Conservation (phyloP, 2,888 invertebrate genomes). For the Mesorhabditis sp. region DNA sequence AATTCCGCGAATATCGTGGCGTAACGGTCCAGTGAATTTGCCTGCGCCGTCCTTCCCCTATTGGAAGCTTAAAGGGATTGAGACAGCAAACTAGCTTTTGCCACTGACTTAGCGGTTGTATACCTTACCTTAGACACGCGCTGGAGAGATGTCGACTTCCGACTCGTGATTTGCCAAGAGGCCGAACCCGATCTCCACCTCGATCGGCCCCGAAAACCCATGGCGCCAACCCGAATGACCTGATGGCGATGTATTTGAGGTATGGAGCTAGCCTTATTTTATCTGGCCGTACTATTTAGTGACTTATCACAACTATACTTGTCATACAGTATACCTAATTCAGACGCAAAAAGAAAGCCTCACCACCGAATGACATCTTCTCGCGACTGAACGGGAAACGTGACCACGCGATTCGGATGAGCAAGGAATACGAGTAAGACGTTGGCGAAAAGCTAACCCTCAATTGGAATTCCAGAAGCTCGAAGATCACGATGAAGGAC, state of each 20-base stretch:
- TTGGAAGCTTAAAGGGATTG: no score
- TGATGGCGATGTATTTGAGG: neutral
- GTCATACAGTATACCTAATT: neutral
- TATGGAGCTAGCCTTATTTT: neutral
- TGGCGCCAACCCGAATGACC: neutral
- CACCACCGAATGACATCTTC: neutral
- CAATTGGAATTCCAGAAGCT: slow-evolving; percentile 14
- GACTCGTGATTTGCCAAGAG: neutral
- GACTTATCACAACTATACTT: neutral
- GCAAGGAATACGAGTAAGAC: neutral
- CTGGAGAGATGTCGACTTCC: slow-evolving; percentile 1
- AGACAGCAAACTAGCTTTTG: no score
- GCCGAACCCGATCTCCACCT: neutral
- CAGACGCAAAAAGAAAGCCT: neutral
- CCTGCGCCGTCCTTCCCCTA: no score
- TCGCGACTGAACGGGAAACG: neutral
- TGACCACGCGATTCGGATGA: neutral
- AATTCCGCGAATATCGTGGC: no score
- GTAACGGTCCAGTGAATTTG: no score
- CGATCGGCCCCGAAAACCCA: neutral
- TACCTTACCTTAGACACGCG: neutral
- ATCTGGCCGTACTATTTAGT: no score
- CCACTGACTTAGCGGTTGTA: no score
- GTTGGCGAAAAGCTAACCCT: neutral
- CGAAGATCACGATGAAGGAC: slow-evolving; percentile 39